Base-by-base conservation (phyloP, 2,113 vertebrate species). In the Hoplias malabaricus region DNA sequence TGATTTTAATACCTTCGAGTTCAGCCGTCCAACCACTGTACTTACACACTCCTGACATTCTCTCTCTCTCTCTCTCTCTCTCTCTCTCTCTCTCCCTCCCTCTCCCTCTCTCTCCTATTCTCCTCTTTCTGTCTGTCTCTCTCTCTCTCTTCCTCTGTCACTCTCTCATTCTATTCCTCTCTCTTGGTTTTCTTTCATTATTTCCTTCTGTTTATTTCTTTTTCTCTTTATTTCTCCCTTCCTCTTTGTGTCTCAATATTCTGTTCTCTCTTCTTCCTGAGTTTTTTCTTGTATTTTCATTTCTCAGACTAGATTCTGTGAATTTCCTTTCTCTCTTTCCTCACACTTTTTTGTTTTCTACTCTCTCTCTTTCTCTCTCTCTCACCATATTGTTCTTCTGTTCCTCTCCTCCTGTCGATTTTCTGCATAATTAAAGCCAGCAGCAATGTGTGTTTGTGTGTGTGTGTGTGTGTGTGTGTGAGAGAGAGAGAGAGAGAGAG, bases 381-480 rank as follows among this genome's bases (percentile, higher is more conserved):
- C 53, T 5, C 19, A 1, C 2, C 23, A 21, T 61, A 42, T 38
- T 65, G 23, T 56, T 13, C 36, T 38, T 25, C 6, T 25, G 43
- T 61, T 16, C 29, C n/a, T 65, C 69, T 42, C 43, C 56, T 21
- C 11, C 33, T 63, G 46, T 69, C 12, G 13, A 25, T 38, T 69
- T 50, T 73, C 33, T 62, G 34, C 67, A 80, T 76, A 43, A 76
- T 50, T 75, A 69, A 50, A 69, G 69, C 65, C 16, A 25, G 54
- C 46, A 56, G 57, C 29, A 56, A 38, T 21, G 12, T 0, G 23
- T 16, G 13, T 23, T 16, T 19, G 29, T 72, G 56, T 50, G 63
- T 31, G 66, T 54, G 48, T 23, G 4, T 66, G 10, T 29, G 31
- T 6, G 42, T 46, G 31, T 34, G 27, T 42, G 40, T 46, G 46